Evolutionary conservation across 2,888 invertebrate genomes (phyloP).

Genomic region (Ditula angustiorana): DNA sequence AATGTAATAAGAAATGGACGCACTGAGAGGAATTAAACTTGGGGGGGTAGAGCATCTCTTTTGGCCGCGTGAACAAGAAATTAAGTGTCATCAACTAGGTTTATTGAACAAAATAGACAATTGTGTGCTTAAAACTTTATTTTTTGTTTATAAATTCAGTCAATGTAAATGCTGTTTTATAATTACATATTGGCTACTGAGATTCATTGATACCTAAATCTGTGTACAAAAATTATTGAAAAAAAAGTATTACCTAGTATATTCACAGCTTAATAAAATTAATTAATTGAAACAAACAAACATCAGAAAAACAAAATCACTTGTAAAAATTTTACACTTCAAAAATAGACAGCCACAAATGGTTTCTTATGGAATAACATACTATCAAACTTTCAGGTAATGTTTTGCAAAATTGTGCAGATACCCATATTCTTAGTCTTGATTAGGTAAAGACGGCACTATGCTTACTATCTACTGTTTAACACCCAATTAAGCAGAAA

Average conservation of each 20-base stretch:
- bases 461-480: neutral
- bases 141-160: slow-evolving; percentile 2
- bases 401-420: neutral
- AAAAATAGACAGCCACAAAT: slow-evolving; percentile 14
- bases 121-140: slow-evolving; percentile 12
- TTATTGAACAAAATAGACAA: slow-evolving; percentile 1
- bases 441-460: slow-evolving; percentile 19
- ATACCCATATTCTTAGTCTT: neutral
- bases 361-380: neutral
- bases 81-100: too few relatives aligned
- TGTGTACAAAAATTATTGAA: neutral
- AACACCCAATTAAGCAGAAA: neutral
- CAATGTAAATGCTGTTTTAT: neutral
- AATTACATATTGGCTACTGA: neutral
- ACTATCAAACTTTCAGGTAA: neutral
- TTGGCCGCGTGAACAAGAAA: too few relatives aligned
- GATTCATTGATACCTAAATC: neutral
- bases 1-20: too few relatives aligned
- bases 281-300: neutral
- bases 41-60: too few relatives aligned
- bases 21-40: too few relatives aligned
- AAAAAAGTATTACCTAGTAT: neutral
- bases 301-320: neutral
- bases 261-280: neutral
- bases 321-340: neutral